phyloP scores from a whole-genome alignment of 2,888 invertebrate genomes.

The Microctonus brassicae region DNA sequence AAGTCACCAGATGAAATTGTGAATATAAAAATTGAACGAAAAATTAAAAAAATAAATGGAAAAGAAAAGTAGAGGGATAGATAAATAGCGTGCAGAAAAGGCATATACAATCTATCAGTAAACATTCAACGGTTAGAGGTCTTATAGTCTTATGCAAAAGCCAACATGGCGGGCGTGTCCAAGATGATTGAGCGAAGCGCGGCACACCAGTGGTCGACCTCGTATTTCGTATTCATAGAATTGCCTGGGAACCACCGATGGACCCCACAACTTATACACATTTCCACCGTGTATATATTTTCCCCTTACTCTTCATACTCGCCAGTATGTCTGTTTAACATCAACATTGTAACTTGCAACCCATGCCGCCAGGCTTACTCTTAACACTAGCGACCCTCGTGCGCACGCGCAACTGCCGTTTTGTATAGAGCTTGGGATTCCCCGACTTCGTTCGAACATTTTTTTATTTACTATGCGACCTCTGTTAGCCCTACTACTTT shows the following conservation, averaged over 20 bases:
- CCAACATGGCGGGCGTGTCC: constrained; percentile 64
- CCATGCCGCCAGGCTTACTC: constrained; percentile 7
- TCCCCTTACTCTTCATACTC: too few relatives aligned
- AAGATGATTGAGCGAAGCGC: constrained; percentile 61
- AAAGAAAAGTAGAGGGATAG: too few relatives aligned
- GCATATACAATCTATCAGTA: background rate
- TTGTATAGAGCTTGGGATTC: background rate
- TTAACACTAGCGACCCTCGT: background rate
- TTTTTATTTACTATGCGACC: background rate
- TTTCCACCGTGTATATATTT: background rate
- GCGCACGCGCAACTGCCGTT: background rate
- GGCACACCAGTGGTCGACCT: constrained; percentile 53
- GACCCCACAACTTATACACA: background rate
- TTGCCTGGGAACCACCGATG: constrained; percentile 53
- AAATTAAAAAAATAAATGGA: background rate
- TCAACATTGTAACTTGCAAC: constrained; percentile 1
- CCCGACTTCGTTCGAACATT: background rate
- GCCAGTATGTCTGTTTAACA: background rate
- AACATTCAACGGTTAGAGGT: constrained; percentile 36
- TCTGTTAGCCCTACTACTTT: constrained; percentile 6
- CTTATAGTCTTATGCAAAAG: constrained; percentile 54
- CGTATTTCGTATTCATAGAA: constrained; percentile 67
- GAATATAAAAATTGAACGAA: background rate
- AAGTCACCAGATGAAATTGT: too few relatives aligned
- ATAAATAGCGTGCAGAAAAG: background rate